phyloP scores from a whole-genome alignment of 1,140 invertebrate species.

The Daktulosphaira vitifoliae region DNA sequence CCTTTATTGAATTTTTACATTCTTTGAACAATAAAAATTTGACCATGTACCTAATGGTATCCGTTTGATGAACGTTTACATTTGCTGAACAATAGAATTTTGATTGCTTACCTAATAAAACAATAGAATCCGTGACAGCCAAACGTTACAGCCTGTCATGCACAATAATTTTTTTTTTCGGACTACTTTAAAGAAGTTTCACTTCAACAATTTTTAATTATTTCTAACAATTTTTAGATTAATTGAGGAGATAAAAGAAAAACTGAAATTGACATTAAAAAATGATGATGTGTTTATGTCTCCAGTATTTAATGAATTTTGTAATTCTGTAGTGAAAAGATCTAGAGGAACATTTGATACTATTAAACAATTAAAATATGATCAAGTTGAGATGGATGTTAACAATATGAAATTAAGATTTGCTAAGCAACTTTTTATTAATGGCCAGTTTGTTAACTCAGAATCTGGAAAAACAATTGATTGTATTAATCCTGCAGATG shows the following conservation, averaged over 20 bases:
- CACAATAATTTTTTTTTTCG: too few relatives aligned
- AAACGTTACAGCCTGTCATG: too few relatives aligned
- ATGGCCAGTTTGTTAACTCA: slow-evolving; percentile 80
- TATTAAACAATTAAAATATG: slow-evolving; percentile 53
- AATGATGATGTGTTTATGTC: slow-evolving; percentile 92
- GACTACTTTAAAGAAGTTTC: too few relatives aligned
- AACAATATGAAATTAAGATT: slow-evolving; percentile 81
- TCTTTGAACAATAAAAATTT: too few relatives aligned
- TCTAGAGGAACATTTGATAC: slow-evolving; percentile 51
- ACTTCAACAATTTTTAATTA: not conserved
- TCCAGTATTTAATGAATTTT: slow-evolving; percentile 76
- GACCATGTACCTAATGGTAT: too few relatives aligned
- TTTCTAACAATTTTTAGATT: slow-evolving; percentile 48
- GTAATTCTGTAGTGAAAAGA: slow-evolving; percentile 55
- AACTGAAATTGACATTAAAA: slow-evolving; percentile 63
- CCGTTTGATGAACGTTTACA: too few relatives aligned
- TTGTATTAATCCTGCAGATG: slow-evolving; percentile 79
- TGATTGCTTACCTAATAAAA: too few relatives aligned
- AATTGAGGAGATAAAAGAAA: slow-evolving; percentile 85
- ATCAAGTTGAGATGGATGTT: slow-evolving; percentile 61
- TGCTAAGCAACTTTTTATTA: slow-evolving; percentile 81
- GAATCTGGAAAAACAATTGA: slow-evolving; percentile 54
- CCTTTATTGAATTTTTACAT: too few relatives aligned
- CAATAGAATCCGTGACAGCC: too few relatives aligned
- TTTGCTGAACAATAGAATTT: too few relatives aligned